Conservation (phyloP, 2,888 invertebrate species). For the Diarsia mendica region DNA sequence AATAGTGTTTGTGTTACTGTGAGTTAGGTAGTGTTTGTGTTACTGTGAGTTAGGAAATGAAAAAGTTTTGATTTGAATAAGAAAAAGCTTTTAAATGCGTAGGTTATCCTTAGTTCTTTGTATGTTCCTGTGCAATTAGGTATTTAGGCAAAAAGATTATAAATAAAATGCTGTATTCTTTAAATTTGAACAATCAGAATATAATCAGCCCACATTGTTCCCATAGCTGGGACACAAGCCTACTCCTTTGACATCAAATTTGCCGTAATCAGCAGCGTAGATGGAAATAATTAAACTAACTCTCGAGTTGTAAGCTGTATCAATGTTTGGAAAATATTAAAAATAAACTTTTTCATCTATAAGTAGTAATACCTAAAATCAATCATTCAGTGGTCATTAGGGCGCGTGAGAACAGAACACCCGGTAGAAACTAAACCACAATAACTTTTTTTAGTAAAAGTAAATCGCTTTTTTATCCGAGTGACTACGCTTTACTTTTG, state of each 20-base stretch:
- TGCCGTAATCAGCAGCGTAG: too few relatives aligned
- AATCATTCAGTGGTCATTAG: slow-evolving; percentile 8
- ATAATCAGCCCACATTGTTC: background rate
- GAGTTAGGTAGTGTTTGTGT: slow-evolving; percentile 50
- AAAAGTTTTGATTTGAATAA: slow-evolving; percentile 25
- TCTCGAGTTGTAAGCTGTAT: background rate
- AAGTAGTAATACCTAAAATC: background rate
- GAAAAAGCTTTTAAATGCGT: slow-evolving; percentile 1
- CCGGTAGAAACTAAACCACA: background rate
- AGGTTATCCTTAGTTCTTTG: too few relatives aligned
- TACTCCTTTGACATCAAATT: too few relatives aligned
- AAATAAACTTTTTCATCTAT: background rate
- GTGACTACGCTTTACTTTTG: background rate
- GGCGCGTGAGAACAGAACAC: slow-evolving; percentile 17
- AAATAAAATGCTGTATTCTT: background rate
- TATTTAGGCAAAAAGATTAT: too few relatives aligned
- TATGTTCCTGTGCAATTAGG: too few relatives aligned
- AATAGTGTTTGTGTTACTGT: slow-evolving; percentile 57
- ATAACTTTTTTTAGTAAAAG: background rate
- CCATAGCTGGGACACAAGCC: background rate
- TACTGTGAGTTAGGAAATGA: slow-evolving; percentile 10
- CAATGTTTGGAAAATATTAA: background rate
- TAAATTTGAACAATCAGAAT: background rate
- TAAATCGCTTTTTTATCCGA: background rate
- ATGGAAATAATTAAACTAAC: too few relatives aligned